phyloP scores from a whole-genome alignment of 2,888 invertebrate species.

The Eristalinus sepulchralis region DNA sequence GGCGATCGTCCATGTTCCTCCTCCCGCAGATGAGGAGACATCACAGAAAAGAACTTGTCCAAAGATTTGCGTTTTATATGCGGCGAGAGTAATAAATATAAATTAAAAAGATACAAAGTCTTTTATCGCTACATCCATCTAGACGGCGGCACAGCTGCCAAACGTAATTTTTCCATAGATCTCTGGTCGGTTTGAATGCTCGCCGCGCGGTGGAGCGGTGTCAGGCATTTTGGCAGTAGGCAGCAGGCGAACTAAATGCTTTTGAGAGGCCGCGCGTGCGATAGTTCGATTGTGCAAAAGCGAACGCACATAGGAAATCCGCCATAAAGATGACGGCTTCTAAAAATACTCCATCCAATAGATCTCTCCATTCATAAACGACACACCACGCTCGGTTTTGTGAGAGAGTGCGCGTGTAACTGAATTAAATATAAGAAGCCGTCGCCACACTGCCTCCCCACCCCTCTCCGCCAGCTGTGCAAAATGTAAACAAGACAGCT shows the following conservation, averaged over 20 bases:
- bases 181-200: slow-evolving; percentile 22
- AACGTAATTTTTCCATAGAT: slow-evolving; percentile 55
- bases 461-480: neutral
- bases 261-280: slow-evolving; percentile 50
- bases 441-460: neutral
- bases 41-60: slow-evolving; percentile 26
- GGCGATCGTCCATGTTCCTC: neutral
- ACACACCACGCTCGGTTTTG: slow-evolving; percentile 11
- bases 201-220: neutral
- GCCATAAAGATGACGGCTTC: slow-evolving; percentile 57
- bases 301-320: slow-evolving; percentile 60
- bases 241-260: slow-evolving; percentile 39
- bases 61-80: slow-evolving; percentile 25
- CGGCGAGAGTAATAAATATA: slow-evolving; percentile 39
- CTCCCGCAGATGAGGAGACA: neutral
- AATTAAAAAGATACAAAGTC: slow-evolving; percentile 35
- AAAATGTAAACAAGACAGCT: slow-evolving; percentile 70
- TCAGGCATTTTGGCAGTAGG: slow-evolving; percentile 18
- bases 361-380: slow-evolving; percentile 67
- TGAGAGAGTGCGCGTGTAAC: slow-evolving; percentile 50
- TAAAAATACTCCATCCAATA: slow-evolving; percentile 57
- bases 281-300: slow-evolving; percentile 59
- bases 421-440: slow-evolving; percentile 22
- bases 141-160: slow-evolving; percentile 56
- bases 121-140: slow-evolving; percentile 29